These are phyloP conservation scores for Polietes domitor DNA, from an alignment of 2,888 invertebrate species.

Conservation along the genomic window DNA sequence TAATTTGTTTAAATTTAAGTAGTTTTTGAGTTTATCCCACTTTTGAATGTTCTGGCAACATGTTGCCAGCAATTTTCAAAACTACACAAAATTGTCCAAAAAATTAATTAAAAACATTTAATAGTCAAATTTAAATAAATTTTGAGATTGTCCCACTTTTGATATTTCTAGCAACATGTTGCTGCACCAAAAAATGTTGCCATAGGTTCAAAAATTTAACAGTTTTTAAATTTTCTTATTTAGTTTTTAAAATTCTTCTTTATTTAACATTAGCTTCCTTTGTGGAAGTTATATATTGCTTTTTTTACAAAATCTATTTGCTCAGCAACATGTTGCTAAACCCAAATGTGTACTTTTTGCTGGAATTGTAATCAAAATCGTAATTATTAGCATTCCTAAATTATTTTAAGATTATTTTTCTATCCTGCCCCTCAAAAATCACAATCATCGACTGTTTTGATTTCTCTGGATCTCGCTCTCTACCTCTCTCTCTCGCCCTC, in stretches of 20 bases:
- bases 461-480: background rate
- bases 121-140: background rate
- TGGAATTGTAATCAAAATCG: background rate
- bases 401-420: background rate
- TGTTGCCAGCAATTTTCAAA: no score
- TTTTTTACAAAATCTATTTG: background rate
- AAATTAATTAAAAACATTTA: no score
- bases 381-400: background rate
- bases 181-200: background rate
- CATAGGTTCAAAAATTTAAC: background rate
- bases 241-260: background rate
- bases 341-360: background rate
- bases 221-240: background rate
- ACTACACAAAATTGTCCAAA: no score
- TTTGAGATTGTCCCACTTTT: no score
- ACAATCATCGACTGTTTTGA: conserved; percentile 2
- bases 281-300: background rate
- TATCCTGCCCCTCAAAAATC: background rate
- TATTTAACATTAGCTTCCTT: background rate
- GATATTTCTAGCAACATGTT: conserved; percentile 18
- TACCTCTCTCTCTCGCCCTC: background rate
- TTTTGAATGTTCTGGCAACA: background rate
- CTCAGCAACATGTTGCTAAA: conserved; percentile 10
- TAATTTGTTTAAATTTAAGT: no score
- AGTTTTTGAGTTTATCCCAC: no score